These are phyloP conservation scores for Pterobdella sp. DNA, from an alignment of 2,888 invertebrate genomes.

Conservation along the genomic window DNA sequence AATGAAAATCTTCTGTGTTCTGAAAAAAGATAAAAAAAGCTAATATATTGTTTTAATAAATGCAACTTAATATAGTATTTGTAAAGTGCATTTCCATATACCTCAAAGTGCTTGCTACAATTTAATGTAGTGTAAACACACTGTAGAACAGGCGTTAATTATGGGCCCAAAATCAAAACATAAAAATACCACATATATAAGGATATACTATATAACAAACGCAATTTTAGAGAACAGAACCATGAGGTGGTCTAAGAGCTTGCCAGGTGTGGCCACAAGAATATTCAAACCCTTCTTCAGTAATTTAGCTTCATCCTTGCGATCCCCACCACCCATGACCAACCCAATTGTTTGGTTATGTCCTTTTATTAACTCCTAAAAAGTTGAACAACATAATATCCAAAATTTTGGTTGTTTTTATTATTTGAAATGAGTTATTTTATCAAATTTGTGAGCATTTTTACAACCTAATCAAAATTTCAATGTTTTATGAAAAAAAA, in stretches of 20 bases:
- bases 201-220: not conserved
- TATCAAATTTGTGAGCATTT: no score
- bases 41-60: not conserved
- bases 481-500: no score
- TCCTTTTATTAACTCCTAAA: constrained; percentile 84
- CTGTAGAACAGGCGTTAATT: no score
- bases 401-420: no score
- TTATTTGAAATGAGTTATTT: no score
- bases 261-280: constrained; percentile 87
- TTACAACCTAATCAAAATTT: no score
- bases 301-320: constrained; percentile 82
- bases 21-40: constrained; percentile 46
- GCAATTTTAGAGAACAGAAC: constrained; percentile 23
- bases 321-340: constrained; percentile 68
- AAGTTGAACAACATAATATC: no score
- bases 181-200: not conserved
- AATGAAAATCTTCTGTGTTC: constrained; percentile 82
- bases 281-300: constrained; percentile 82
- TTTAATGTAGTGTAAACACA: no score
- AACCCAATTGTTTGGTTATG: constrained; percentile 82
- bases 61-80: not conserved
- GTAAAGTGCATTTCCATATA: no score
- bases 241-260: constrained; percentile 78
- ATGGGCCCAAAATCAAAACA: not conserved
- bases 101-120: no score